A percentile compares a stretch with the other conserved stretches of the same genome.
Conservation (phyloP, 2,113 vertebrate species). For the Choloepus hoffmanni region DNA sequence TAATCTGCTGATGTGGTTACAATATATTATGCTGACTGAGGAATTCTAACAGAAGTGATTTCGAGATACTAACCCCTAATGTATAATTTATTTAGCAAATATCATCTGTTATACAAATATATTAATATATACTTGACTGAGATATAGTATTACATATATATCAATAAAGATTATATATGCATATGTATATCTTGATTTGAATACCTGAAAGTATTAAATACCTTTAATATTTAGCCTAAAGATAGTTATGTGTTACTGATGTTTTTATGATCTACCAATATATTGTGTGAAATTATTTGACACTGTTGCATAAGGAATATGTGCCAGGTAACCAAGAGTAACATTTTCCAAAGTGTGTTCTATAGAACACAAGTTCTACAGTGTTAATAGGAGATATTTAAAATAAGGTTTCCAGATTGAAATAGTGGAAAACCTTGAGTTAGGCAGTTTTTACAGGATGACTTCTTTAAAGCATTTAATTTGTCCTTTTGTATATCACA, state of each 20-base stretch:
- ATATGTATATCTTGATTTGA: constrained; percentile 19
- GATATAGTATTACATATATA: background rate
- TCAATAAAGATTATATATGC: background rate
- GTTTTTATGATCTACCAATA: background rate
- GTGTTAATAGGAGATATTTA: background rate
- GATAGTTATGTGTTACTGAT: background rate
- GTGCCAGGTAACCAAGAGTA: background rate
- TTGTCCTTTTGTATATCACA: background rate
- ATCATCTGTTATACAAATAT: background rate
- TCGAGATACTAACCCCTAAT: background rate
- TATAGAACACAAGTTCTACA: background rate
- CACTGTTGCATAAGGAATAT: background rate
- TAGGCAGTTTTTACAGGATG: background rate
- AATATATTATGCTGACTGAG: background rate
- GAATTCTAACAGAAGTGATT: constrained; percentile 48
- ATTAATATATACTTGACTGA: too few species aligned
- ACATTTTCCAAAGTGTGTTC: background rate
- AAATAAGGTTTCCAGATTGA: constrained; percentile 21
- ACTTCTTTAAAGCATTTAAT: constrained; percentile 1
- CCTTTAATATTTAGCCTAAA: background rate
- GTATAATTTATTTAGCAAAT: constrained; percentile 1
- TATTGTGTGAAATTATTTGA: background rate
- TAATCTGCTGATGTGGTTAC: background rate
- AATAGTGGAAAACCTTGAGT: background rate
- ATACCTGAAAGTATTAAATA: constrained; percentile 34